A percentile compares a stretch with the other conserved stretches of the same genome.
Evolutionary conservation across 2,113 vertebrate species (phyloP).

Genomic region (Zingel zingel): DNA sequence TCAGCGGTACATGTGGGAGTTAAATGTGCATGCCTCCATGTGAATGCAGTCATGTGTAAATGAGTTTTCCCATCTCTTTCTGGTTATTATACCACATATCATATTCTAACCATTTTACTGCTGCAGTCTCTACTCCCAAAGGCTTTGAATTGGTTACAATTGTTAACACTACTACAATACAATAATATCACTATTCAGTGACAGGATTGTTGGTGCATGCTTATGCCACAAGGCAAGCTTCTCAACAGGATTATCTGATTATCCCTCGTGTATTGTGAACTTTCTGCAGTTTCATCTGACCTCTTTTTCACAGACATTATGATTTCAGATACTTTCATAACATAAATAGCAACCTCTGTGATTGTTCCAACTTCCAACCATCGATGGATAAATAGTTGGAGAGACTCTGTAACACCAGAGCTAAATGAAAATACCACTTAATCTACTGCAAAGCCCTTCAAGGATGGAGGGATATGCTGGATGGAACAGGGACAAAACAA

Average conservation of each 20-base stretch:
- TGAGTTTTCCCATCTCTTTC: slow-evolving; percentile 26
- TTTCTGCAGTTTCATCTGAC: slow-evolving; percentile 38
- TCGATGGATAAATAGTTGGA: slow-evolving; percentile 62
- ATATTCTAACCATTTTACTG: slow-evolving; percentile 24
- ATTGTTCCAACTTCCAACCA: slow-evolving; percentile 54
- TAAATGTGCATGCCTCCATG: slow-evolving; percentile 16
- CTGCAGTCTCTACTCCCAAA: slow-evolving; percentile 24
- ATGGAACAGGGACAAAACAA: slow-evolving; percentile 76
- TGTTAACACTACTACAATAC: slow-evolving; percentile 37
- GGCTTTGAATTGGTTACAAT: slow-evolving; percentile 48
- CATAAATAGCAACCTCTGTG: slow-evolving; percentile 55
- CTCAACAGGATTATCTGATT: slow-evolving; percentile 48
- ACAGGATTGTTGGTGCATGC: slow-evolving; percentile 34
- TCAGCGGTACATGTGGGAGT: background rate
- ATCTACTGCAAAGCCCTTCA: slow-evolving; percentile 71
- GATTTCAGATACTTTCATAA: slow-evolving; percentile 41
- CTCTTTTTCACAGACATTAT: slow-evolving; percentile 31
- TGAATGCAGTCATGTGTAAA: slow-evolving; percentile 31
- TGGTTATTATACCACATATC: slow-evolving; percentile 26
- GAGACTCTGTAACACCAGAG: slow-evolving; percentile 51
- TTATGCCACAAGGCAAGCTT: slow-evolving; percentile 34
- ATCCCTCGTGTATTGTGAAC: slow-evolving; percentile 40
- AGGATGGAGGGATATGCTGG: slow-evolving; percentile 62
- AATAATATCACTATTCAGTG: slow-evolving; percentile 36
- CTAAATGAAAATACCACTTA: slow-evolving; percentile 72